These are phyloP conservation scores for Penaeus indicus DNA, from an alignment of 1,140 invertebrate genomes.

Conservation along the genomic window DNA sequence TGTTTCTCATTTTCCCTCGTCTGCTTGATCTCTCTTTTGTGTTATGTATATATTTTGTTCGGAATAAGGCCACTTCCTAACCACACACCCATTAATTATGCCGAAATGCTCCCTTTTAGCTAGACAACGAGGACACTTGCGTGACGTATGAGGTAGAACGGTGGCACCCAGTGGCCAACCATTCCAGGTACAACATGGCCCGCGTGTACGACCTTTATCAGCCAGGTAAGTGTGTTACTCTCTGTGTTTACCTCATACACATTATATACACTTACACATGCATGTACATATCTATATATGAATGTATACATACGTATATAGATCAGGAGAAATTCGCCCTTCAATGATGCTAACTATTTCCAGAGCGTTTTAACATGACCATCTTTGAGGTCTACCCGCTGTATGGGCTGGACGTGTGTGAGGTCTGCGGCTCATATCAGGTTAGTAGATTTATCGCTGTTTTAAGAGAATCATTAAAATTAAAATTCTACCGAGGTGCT, in stretches of 20 bases:
- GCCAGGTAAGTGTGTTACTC: conserved; percentile 71
- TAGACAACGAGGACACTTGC: conserved; percentile 70
- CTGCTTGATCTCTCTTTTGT: background rate
- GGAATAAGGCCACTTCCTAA: conserved; percentile 65
- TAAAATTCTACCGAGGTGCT: background rate
- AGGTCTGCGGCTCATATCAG: conserved; percentile 78
- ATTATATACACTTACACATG: background rate
- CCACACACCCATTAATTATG: background rate
- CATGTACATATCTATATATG: background rate
- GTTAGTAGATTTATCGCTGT: background rate
- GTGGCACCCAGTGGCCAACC: conserved; percentile 77
- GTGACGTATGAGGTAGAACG: conserved; percentile 72
- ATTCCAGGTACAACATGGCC: conserved; percentile 74
- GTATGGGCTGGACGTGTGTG: conserved; percentile 76
- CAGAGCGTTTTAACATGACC: conserved; percentile 75
- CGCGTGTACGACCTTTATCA: conserved; percentile 76
- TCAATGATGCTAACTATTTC: conserved; percentile 69
- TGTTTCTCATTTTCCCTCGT: too few relatives aligned
- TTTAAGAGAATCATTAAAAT: background rate
- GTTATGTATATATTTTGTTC: background rate
- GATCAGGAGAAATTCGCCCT: background rate
- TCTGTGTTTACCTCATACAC: background rate
- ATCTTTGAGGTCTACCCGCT: conserved; percentile 75
- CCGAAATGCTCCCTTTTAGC: conserved; percentile 62
- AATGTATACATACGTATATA: background rate